Evolutionary conservation across 1,140 invertebrate species (phyloP), one percentile per base, ranked within the genome.

Genomic region (Conopomorpha cramerella): DNA sequence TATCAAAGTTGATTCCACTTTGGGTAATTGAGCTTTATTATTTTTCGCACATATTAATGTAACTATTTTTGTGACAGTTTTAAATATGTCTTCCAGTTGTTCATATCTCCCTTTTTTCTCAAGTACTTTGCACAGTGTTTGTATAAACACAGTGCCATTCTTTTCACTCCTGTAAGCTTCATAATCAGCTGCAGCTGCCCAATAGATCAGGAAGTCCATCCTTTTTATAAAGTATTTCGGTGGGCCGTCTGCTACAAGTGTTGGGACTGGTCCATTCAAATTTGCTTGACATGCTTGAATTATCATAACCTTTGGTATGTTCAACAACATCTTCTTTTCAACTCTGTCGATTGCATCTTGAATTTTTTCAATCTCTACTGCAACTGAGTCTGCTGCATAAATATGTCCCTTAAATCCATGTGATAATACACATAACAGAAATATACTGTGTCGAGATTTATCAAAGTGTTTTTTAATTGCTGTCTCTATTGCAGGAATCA

Each of bases 231-330:
- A 46, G 27, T 47, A 52, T 39, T 36, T 17, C 26, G 26, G 36
- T 13, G 59, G 51, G 3, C 43, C 46, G 43, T 76, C 71, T 16
- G 71, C 44, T 13, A 58, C 55, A 11, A 67, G 41, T 23, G 7
- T 37, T 13, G 31, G 34, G 17, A 14, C 25, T 19, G 47, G 15
- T 28, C 47, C 29, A 16, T 43, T 43, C 40, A 55, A 49, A 40
- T 58, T 41, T 25, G 61, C 55, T 45, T 72, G 66, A 44, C 71
- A 76, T n/a, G 71, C 71, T 48, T 76, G 66, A n/a, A 72, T 30
- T 36, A 76, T 60, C 3, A 73, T 41, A 8, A 76, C 46, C 42
- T 76, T 76, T 2, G 71, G 71, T 19, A 59, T 64, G 0, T 53
- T 53, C 43, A 45, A 43, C 25, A 70, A 45, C 6, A 57, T 35